A percentile compares a stretch with the other conserved stretches of the same genome.
Conservation (phyloP, 2,797 vertebrate species). For the Gallirallus australis region DNA sequence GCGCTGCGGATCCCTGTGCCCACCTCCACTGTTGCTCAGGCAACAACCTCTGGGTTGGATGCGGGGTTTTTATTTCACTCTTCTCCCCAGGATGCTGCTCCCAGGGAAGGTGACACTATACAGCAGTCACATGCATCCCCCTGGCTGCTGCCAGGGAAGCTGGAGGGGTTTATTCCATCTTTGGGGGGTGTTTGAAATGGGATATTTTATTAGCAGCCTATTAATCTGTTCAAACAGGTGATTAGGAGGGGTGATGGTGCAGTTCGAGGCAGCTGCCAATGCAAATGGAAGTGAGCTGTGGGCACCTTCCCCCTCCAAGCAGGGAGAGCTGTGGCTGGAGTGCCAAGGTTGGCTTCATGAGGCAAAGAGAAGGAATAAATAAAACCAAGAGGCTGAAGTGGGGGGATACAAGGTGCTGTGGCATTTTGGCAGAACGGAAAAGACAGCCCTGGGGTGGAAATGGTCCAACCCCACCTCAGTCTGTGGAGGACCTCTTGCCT, state of each 20-base stretch:
- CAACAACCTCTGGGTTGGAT: conserved; percentile 56
- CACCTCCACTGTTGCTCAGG: conserved; percentile 53
- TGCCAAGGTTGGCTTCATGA: rapidly evolving
- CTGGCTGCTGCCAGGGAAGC: rapidly evolving
- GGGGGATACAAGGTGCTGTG: neutral
- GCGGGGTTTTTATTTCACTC: neutral
- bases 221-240: conserved; percentile 13
- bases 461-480: neutral
- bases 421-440: neutral
- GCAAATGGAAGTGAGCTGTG: neutral
- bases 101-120: rapidly evolving
- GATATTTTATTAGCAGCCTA: neutral
- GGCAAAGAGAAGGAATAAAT: neutral
- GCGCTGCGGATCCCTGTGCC: neutral
- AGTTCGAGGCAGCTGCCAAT: rapidly evolving
- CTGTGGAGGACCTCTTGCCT: neutral
- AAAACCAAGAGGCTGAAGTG: neutral
- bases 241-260: neutral
- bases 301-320: neutral
- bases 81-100: neutral
- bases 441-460: neutral
- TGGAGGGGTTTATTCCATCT: neutral
- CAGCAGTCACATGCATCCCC: neutral
- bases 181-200: neutral
- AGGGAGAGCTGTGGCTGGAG: neutral